Evolutionary conservation across 2,113 vertebrate genomes (phyloP), one percentile per base, ranked within the genome.

Genomic region (Alethe diademata): DNA sequence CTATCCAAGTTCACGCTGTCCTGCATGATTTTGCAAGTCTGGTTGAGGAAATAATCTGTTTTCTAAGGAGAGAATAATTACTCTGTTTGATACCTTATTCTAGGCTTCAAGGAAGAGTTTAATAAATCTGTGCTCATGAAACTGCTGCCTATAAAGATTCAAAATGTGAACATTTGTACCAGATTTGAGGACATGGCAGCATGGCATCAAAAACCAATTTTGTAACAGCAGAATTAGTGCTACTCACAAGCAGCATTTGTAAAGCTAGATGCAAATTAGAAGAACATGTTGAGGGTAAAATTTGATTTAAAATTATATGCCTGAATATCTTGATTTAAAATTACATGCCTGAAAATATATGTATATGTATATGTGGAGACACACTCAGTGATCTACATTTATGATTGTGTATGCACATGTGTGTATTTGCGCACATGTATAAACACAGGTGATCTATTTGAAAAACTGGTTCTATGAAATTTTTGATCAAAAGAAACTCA

Each of bases 31-130:
- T 93, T 94, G n/a, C 35, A 84, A 50, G 28, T 54, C 47, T 84
- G 6, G 14, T 35, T 48, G 38, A 93, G 54, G 29, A 93, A 95
- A 54, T 50, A 86, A 91, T 5, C 51, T 75, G 40, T 51, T 94
- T 57, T 93, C 45, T n/a, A 87, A 89, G 43, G 15, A 87, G 23
- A 92, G 17, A 60, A 78, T 57, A 85, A 72, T 84, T 58, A 86
- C 33, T 74, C 40, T 43, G 31, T 71, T 75, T 93, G 57, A 90
- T 72, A 86, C 25, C 28, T 73, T 33, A 88, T 56, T 91, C 50
- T 78, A 58, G 26, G 53, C 54, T 86, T 76, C 51, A 64, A 73
- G 56, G 78, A 5, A 23, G 14, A 72, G 23, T 51, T 78, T 65
- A 69, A 12, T 61, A 69, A 65, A 56, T 75, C 53, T 90, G 29